phyloP scores from a whole-genome alignment of 2,797 vertebrate species.

The Centropyge bicolor region DNA sequence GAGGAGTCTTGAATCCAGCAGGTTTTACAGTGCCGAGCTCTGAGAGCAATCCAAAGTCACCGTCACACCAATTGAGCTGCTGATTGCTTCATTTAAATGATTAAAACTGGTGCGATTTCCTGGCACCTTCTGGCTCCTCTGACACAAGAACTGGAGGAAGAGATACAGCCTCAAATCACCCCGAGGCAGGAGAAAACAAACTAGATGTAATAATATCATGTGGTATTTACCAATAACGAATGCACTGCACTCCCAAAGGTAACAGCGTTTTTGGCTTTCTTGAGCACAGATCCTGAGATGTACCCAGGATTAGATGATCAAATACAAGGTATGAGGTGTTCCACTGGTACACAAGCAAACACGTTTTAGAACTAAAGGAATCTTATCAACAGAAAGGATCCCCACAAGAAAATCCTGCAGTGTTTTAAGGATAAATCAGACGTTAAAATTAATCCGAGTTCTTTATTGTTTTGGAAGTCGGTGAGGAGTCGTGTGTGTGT shows the following conservation, averaged over 20 bases:
- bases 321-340: constrained; percentile 28
- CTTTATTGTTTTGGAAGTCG: constrained; percentile 57
- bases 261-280: constrained; percentile 7
- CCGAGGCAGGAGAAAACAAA: constrained; percentile 33
- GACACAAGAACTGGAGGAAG: constrained; percentile 28
- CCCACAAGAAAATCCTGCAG: constrained; percentile 41
- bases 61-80: constrained; percentile 70
- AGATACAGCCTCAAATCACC: constrained; percentile 27
- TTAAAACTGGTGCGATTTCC: constrained; percentile 65
- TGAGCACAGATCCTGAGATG: constrained; percentile 24
- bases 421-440: constrained; percentile 64
- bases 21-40: constrained; percentile 57
- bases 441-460: constrained; percentile 60
- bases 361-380: constrained; percentile 34
- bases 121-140: constrained; percentile 41
- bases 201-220: constrained; percentile 27
- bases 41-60: constrained; percentile 72
- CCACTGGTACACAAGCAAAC: constrained; percentile 28
- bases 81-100: constrained; percentile 78
- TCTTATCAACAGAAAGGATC: constrained; percentile 43
- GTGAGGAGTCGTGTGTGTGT: constrained; percentile 16
- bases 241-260: constrained; percentile 19
- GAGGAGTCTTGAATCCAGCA: constrained; percentile 60
- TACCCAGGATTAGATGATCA: constrained; percentile 19
- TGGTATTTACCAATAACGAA: constrained; percentile 43